Evolutionary conservation across 2,797 vertebrate species (phyloP).

Genomic region (Acestrorhynchus altus): DNA sequence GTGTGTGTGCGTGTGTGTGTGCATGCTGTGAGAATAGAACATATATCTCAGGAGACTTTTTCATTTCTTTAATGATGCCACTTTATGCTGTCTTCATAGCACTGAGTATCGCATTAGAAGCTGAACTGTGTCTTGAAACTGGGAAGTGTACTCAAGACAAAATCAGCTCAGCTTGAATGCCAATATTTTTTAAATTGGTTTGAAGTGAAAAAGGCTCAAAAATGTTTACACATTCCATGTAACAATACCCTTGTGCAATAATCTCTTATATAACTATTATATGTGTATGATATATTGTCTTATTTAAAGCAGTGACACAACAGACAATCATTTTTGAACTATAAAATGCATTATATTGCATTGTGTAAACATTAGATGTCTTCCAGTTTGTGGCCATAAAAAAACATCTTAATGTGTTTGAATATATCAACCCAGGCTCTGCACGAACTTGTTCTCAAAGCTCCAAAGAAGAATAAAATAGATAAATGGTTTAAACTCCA

Average conservation of each 20-base stretch:
- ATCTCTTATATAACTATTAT: not conserved
- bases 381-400: not conserved
- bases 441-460: not conserved
- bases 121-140: not conserved
- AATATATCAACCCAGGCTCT: not conserved
- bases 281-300: not conserved
- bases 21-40: not conserved
- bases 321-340: not conserved
- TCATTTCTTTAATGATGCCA: not conserved
- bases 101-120: too few species aligned
- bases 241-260: not conserved
- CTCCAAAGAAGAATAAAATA: not conserved
- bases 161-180: not conserved
- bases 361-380: not conserved
- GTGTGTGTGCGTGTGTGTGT: not conserved
- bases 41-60: not conserved
- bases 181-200: not conserved
- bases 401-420: not conserved
- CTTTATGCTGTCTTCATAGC: not conserved
- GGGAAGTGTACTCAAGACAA: not conserved
- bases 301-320: not conserved
- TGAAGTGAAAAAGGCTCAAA: not conserved
- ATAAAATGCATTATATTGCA: not conserved
- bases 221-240: not conserved
- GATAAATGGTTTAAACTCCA: not conserved